Evolutionary conservation across 2,888 invertebrate genomes (phyloP).

Genomic region (Cactoblastis cactorum): DNA sequence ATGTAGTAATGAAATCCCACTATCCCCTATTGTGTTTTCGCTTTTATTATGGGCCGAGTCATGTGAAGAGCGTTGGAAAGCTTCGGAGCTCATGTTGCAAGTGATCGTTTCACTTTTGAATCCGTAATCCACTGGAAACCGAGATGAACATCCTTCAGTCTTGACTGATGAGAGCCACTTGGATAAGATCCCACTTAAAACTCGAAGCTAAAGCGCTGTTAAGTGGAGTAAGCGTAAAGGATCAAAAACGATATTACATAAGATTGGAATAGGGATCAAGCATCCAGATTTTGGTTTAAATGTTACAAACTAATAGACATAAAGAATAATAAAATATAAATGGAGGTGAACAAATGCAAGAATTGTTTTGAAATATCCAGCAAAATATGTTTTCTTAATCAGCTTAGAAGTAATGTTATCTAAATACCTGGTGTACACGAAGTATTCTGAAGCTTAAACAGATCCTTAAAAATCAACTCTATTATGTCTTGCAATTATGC

Average conservation of each 20-base stretch:
- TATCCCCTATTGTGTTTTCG: constrained; percentile 35
- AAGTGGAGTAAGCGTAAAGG: neutral
- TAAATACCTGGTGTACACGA: too few relatives aligned
- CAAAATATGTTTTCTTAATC: too few relatives aligned
- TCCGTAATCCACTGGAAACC: constrained; percentile 2
- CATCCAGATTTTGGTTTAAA: too few relatives aligned
- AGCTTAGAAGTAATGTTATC: too few relatives aligned
- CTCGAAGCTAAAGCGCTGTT: neutral
- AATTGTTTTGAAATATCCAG: too few relatives aligned
- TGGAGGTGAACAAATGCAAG: too few relatives aligned
- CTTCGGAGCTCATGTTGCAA: constrained; percentile 31
- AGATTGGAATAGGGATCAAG: too few relatives aligned
- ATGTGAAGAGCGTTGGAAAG: constrained; percentile 53
- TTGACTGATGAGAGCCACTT: neutral
- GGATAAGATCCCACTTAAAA: neutral
- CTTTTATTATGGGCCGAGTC: constrained; percentile 37
- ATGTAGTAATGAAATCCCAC: constrained; percentile 31
- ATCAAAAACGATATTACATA: too few relatives aligned
- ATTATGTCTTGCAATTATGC: neutral
- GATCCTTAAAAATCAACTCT: too few relatives aligned
- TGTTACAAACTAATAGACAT: too few relatives aligned
- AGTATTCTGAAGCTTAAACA: too few relatives aligned
- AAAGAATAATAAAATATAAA: too few relatives aligned
- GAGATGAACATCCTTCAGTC: neutral
- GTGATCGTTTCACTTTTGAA: constrained; percentile 41